phyloP scores from a whole-genome alignment of 2,888 invertebrate species.

The Drosophila pegasa region DNA sequence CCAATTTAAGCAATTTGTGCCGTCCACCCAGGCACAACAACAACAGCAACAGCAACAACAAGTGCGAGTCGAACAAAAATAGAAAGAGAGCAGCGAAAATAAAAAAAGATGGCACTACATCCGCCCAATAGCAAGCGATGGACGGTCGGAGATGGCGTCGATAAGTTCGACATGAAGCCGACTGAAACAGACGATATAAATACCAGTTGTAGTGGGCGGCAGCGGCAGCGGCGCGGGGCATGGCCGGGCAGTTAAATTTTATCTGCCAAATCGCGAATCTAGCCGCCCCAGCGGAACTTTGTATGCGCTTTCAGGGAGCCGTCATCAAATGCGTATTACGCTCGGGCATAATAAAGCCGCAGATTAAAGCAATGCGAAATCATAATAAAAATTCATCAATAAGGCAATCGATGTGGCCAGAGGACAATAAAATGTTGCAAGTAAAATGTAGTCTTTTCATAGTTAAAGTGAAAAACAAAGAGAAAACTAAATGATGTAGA shows the following conservation, averaged over 20 bases:
- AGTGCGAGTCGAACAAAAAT: constrained; percentile 19
- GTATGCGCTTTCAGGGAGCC: constrained; percentile 21
- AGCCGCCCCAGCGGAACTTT: constrained; percentile 24
- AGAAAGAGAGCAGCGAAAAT: neutral
- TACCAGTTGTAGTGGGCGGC: constrained; percentile 18
- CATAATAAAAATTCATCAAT: constrained; percentile 1
- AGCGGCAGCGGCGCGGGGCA: neutral
- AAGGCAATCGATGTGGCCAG: neutral
- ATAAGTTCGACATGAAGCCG: constrained; percentile 60
- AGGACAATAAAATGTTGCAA: neutral
- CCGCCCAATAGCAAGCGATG: constrained; percentile 21
- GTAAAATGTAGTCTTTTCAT: neutral
- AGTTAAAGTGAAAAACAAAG: neutral
- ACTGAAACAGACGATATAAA: constrained; percentile 49
- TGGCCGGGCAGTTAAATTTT: constrained; percentile 17
- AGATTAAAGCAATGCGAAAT: constrained; percentile 1
- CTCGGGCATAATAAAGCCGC: neutral
- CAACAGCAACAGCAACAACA: constrained; percentile 46
- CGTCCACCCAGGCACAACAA: constrained; percentile 52
- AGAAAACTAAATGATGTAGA: too few species aligned
- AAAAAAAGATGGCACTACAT: constrained; percentile 27
- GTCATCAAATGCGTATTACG: constrained; percentile 16
- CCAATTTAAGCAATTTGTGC: constrained; percentile 78
- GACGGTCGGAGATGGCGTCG: constrained; percentile 54
- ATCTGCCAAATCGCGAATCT: constrained; percentile 20